Evolutionary conservation across 1,140 invertebrate genomes (phyloP).

Genomic region (Meloidogyne chitwoodi): DNA sequence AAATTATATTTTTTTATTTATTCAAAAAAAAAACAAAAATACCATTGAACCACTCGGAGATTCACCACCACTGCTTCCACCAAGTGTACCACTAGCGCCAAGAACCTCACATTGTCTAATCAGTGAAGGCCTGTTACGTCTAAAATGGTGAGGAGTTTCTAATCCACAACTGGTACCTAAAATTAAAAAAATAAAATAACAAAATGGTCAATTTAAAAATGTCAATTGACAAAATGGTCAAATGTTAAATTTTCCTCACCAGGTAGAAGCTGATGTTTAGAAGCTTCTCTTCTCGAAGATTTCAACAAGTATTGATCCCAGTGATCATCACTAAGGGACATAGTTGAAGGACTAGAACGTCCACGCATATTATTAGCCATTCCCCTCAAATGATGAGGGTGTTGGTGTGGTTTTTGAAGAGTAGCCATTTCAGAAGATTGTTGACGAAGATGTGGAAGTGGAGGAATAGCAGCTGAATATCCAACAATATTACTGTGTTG

Average conservation of each 20-base stretch:
- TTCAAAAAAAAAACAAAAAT: neutral
- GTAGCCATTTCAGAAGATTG: neutral
- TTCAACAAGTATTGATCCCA: conserved; percentile 56
- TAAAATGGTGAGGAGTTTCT: neutral
- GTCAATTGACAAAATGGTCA: neutral
- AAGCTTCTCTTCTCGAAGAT: conserved; percentile 22
- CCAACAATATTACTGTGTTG: conserved; percentile 5
- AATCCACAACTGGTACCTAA: neutral
- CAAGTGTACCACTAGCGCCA: conserved; percentile 20
- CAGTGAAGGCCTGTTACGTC: conserved; percentile 55
- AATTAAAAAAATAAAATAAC: neutral
- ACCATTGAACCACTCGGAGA: conserved; percentile 4
- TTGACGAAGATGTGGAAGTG: neutral
- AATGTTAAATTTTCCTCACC: neutral
- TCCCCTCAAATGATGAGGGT: neutral
- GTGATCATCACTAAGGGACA: conserved; percentile 57
- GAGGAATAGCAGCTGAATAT: conserved; percentile 5
- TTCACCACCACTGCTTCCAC: neutral
- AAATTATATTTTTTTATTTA: neutral
- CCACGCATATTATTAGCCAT: neutral
- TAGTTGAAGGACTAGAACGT: conserved; percentile 33
- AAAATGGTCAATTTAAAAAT: conserved; percentile 3
- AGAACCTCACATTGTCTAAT: conserved; percentile 54
- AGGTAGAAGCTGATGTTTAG: neutral
- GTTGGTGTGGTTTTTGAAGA: neutral